Base-by-base conservation (phyloP, 2,888 invertebrate species). In the Teleiodes luculella region DNA sequence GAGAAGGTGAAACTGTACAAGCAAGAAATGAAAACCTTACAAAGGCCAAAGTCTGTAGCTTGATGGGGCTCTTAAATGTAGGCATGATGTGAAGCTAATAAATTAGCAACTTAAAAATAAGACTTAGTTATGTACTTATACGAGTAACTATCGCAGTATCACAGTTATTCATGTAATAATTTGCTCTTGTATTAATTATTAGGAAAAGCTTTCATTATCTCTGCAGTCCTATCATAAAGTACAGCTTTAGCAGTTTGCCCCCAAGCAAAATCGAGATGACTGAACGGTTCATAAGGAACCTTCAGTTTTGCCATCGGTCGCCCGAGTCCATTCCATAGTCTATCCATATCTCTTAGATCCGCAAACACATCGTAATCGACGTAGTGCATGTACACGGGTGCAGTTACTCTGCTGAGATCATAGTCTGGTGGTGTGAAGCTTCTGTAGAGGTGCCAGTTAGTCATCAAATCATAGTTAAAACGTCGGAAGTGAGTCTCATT, bases 241-340 rank as follows among this genome's bases (percentile, higher is more conserved):
- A 93, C 67, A 1, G 76, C 76, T 53, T 84, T 86, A 0, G 90
- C 91, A 72, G 92, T 86, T 4, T 86, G 88, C 8, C 91, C 93
- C 92, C 93, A 93, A 65, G 93, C 89, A 68, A 93, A 94, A 68
- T 94, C 94, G 58, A 93, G 77, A 74, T 94, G 94, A 70, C 92
- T 93, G 67, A 93, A 94, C 18, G 87, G 76, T 8, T 78, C 71
- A 63, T 90, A 86, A 3, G 90, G 85, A 1, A 94, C 91, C 53
- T 86, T 70, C 70, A 90, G 91, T 60, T 90, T 80, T 24, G 84
- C 88, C 1, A 90, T 82, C 51, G 87, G 75, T 57, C 80, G 91
- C 51, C 86, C 91, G 63, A 89, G 81, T 66, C 79, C 77, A 18
- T 68, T 71, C 6, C 80, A 83, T 33, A 93, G 72, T 55, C 75